A percentile compares a stretch with the other conserved stretches of the same genome.
These are phyloP conservation scores for Trichosurus vulpecula DNA, from an alignment of 2,797 vertebrate species.

Conservation along the genomic window DNA sequence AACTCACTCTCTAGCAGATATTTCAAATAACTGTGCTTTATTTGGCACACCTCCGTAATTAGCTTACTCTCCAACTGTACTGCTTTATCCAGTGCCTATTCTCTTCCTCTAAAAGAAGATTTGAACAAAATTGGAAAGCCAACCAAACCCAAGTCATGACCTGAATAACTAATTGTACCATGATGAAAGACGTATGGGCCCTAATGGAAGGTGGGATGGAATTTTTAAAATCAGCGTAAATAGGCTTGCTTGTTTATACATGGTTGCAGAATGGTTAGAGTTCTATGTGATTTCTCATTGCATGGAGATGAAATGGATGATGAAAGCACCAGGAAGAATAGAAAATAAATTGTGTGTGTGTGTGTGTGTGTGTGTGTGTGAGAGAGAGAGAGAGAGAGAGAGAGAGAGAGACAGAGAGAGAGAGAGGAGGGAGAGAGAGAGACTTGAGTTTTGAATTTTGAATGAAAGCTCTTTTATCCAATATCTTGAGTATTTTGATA, in stretches of 20 bases:
- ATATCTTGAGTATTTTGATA: not conserved
- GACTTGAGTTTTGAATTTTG: not conserved
- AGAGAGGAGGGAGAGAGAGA: not conserved
- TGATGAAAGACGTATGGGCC: conserved; percentile 27
- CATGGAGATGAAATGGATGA: not conserved
- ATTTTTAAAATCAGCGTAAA: not conserved
- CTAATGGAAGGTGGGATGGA: not conserved
- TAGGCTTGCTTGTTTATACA: not conserved
- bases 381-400: not conserved
- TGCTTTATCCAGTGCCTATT: conserved; percentile 35
- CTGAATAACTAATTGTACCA: conserved; percentile 22
- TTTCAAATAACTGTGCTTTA: conserved; percentile 57
- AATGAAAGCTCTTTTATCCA: not conserved
- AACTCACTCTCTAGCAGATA: conserved; percentile 66
- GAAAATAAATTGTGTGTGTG: too few relatives aligned
- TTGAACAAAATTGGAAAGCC: conserved; percentile 39
- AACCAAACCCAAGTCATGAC: conserved; percentile 51
- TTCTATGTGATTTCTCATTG: not conserved
- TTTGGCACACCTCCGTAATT: conserved; percentile 66
- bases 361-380: too few relatives aligned
- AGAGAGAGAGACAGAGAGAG: not conserved
- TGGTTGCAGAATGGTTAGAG: not conserved
- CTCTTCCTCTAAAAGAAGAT: conserved; percentile 51
- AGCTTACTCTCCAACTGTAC: conserved; percentile 56
- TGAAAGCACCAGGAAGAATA: not conserved